Evolutionary conservation across 1,140 invertebrate species (phyloP), one percentile per base, ranked within the genome.

Genomic region (Asobara japonica): DNA sequence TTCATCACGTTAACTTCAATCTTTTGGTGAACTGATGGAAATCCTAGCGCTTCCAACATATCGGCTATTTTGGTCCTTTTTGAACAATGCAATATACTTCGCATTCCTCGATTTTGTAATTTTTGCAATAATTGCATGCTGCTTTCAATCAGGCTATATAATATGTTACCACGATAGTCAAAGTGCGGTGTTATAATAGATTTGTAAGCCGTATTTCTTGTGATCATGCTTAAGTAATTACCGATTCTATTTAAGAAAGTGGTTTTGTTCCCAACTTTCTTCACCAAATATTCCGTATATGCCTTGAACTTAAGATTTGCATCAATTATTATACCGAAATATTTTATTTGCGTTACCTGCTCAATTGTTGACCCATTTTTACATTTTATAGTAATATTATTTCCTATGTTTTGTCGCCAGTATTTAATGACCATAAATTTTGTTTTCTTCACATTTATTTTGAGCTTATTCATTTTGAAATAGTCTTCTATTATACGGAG

Each of bases 31-130:
- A 69, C 27, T 1, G 60, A 36, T n/a, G 69, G 29, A 65, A 69
- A 76, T 36, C 67, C 51, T 27, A 76, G 33, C 10, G 62, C 33
- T 22, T 65, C 30, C 25, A 76, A 18, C 74, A 73, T 73, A 25
- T 62, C 20, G 27, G 38, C 30, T 25, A 69, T 51, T 41, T 22
- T 56, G 2, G 71, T 71, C 60, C 38, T 18, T 61, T 31, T 66
- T 20, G 66, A 30, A 20, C 60, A 64, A 13, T 71, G 36, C 11
- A 73, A 65, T 3, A 76, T 73, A 8, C 51, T 38, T 68, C 72
- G 56, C 66, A 73, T 76, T 16, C 66, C 61, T n/a, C 71, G 45
- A 25, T 75, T 72, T 51, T 75, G 45, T 0, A 16, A 5, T 22
- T 22, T 62, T 51, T 77, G 74, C 2, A 76, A 18, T 68, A 13